phyloP scores from a whole-genome alignment of 1,140 invertebrate genomes.

The Chironomus tepperi region DNA sequence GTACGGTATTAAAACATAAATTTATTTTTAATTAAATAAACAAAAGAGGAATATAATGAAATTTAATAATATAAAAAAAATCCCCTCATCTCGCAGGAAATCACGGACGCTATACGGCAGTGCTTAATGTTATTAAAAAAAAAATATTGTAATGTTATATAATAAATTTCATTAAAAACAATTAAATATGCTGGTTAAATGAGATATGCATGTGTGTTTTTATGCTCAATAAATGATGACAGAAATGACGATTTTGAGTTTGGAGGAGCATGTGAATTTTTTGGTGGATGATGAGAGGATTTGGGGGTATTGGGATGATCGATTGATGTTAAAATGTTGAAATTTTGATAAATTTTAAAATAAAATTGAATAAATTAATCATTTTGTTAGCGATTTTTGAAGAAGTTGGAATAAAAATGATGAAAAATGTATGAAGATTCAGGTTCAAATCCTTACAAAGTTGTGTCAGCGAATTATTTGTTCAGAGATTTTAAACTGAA shows the following conservation, averaged over 20 bases:
- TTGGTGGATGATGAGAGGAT: neutral
- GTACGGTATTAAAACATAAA: neutral
- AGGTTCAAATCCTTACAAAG: too few relatives aligned
- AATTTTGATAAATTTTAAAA: neutral
- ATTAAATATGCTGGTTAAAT: conserved; percentile 24
- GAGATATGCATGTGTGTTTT: neutral
- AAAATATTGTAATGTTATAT: conserved; percentile 12
- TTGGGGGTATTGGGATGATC: neutral
- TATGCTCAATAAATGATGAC: neutral
- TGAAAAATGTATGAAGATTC: too few relatives aligned
- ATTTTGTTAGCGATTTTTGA: too few relatives aligned
- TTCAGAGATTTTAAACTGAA: too few relatives aligned
- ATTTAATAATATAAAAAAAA: neutral
- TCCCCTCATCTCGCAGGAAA: neutral
- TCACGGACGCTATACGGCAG: neutral
- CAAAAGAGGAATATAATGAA: neutral
- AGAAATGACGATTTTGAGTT: neutral
- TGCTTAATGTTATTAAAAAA: neutral
- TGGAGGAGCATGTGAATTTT: neutral
- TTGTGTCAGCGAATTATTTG: too few relatives aligned
- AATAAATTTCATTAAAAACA: conserved; percentile 26
- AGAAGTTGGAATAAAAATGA: too few relatives aligned
- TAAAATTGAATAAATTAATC: too few relatives aligned
- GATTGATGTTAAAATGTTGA: neutral
- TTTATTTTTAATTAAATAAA: conserved; percentile 5